phyloP scores from a whole-genome alignment of 2,113 vertebrate genomes.

The Chamaetylas fuelleborni region DNA sequence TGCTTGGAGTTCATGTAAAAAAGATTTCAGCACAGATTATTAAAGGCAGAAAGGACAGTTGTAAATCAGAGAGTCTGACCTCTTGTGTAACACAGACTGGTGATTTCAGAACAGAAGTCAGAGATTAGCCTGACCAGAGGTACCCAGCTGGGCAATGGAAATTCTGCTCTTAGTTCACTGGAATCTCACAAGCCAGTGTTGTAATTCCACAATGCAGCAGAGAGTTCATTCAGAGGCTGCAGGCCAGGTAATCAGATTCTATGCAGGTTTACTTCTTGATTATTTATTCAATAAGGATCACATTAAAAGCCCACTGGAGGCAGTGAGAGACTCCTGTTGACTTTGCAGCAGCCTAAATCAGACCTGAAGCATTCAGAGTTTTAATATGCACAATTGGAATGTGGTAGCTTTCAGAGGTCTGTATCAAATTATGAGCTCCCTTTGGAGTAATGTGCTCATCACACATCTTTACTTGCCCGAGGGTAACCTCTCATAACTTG shows the following conservation, averaged over 20 bases:
- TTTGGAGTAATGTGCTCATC: neutral
- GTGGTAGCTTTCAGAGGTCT: neutral
- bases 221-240: neutral
- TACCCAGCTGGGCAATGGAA: neutral
- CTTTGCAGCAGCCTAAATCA: neutral
- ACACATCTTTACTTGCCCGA: neutral
- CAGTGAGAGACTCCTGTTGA: neutral
- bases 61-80: neutral
- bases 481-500: neutral
- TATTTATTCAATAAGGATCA: conserved; percentile 29
- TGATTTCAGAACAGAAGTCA: neutral
- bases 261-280: neutral
- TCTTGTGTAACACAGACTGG: neutral
- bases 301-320: neutral
- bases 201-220: neutral
- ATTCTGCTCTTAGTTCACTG: neutral
- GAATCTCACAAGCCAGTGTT: neutral
- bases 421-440: neutral
- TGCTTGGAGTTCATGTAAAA: neutral
- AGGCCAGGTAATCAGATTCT: conserved; percentile 25
- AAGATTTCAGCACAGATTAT: neutral
- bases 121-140: neutral
- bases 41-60: neutral
- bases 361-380: neutral
- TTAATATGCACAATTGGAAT: neutral